Evolutionary conservation across 2,113 vertebrate species (phyloP).

Genomic region (Mobula birostris): DNA sequence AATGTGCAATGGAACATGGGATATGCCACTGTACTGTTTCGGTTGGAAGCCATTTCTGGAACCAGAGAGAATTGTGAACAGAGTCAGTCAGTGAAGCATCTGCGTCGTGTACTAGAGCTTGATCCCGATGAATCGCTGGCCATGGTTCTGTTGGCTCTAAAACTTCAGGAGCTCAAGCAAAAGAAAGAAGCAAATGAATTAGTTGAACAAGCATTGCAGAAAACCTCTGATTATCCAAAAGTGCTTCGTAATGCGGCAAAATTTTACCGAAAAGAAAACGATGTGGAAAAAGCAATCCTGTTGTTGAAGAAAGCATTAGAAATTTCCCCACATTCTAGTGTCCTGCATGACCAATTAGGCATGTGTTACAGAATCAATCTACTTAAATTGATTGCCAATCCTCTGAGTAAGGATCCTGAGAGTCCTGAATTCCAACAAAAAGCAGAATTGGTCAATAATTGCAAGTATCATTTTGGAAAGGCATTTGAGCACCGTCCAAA

Average conservation of each 20-base stretch:
- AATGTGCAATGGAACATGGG: conserved; percentile 58
- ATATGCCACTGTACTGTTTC: conserved; percentile 57
- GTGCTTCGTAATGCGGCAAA: conserved; percentile 58
- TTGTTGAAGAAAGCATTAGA: conserved; percentile 44
- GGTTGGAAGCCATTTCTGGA: conserved; percentile 40
- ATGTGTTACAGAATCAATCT: conserved; percentile 10
- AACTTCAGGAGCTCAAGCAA: conserved; percentile 48
- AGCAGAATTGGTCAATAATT: too few relatives aligned
- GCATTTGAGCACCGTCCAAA: too few relatives aligned
- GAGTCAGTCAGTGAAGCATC: conserved; percentile 44
- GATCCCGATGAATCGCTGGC: conserved; percentile 52
- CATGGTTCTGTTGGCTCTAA: conserved; percentile 56
- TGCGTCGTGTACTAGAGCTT: conserved; percentile 55
- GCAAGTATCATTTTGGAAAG: too few relatives aligned
- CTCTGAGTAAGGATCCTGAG: background rate
- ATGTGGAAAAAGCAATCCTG: conserved; percentile 45
- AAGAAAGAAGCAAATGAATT: conserved; percentile 50
- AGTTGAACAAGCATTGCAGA: conserved; percentile 54
- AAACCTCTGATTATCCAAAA: conserved; percentile 51
- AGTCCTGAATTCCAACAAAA: background rate
- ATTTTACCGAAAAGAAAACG: conserved; percentile 60
- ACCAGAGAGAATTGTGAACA: background rate
- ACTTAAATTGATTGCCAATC: background rate
- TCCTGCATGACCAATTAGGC: background rate
- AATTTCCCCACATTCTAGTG: conserved; percentile 48